Percentiles rank a stretch among this genome's conserved stretches.
Evolutionary conservation across 2,888 invertebrate genomes (phyloP).

Genomic region (Thera obeliscata): DNA sequence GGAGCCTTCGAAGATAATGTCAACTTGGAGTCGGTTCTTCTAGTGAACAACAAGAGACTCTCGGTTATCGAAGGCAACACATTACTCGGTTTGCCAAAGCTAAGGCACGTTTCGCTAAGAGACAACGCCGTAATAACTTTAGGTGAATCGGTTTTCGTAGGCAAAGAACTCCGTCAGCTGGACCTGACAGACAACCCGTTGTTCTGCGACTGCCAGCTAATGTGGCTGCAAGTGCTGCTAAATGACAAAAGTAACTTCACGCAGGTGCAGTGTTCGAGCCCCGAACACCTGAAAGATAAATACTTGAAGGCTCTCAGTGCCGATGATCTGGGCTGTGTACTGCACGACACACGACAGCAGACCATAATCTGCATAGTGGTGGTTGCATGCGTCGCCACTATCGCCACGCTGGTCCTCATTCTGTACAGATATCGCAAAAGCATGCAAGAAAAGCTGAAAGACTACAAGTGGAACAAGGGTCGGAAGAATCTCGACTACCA

Average conservation of each 20-base stretch:
- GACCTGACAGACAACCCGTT: constrained; percentile 94
- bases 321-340: constrained; percentile 92
- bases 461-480: constrained; percentile 91
- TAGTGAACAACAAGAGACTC: constrained; percentile 91
- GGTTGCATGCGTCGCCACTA: constrained; percentile 88
- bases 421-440: constrained; percentile 92
- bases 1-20: constrained; percentile 92
- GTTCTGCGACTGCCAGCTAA: constrained; percentile 90
- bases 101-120: constrained; percentile 89
- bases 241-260: constrained; percentile 88
- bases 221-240: constrained; percentile 91
- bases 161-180: constrained; percentile 89
- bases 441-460: constrained; percentile 92
- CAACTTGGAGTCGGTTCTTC: constrained; percentile 90
- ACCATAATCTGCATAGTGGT: constrained; percentile 91
- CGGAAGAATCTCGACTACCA: constrained; percentile 95
- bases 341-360: constrained; percentile 91
- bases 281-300: constrained; percentile 88
- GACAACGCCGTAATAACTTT: constrained; percentile 91
- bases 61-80: constrained; percentile 90
- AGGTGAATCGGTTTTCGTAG: constrained; percentile 91
- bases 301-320: constrained; percentile 87
- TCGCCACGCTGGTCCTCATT: constrained; percentile 89
- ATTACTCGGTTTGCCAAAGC: constrained; percentile 90
- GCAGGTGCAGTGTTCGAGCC: constrained; percentile 89